Evolutionary conservation across 2,113 vertebrate genomes (phyloP), one percentile per base, ranked within the genome.

Genomic region (Lathamus discolor): DNA sequence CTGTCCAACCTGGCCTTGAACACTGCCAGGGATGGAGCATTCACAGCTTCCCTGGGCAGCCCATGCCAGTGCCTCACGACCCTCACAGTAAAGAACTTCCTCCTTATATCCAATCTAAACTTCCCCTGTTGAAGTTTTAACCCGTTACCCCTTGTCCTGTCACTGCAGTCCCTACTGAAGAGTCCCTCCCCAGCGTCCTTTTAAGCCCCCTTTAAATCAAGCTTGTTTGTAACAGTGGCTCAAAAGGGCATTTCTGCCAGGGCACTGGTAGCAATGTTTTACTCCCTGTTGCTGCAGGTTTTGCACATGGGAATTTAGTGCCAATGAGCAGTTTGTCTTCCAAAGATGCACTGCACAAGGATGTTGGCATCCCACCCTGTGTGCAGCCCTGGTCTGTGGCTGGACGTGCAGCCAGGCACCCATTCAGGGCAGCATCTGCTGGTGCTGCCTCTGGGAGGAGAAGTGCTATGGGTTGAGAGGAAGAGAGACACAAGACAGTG

Each of bases 291-390:
- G 57, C 37, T 59, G 43, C 35, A 39, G 43, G n/a, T 57, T 68
- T 57, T 57, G 43, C 18, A 16, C 48, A 11, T 16, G 49, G 41
- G 43, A 44, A 46, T 54, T 61, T 9, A 57, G 43, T 15, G 48
- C 41, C 4, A 1, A 37, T 31, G 41, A 4, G 17, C 25, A 19
- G 52, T 48, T 64, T n/a, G 7, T 66, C 44, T 64, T 72, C 39
- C 68, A 25, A 73, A 46, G 28, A 72, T 29, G 14, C n/a, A 11
- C 14, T 2, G 41, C 20, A 6, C 29, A 11, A 69, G n/a, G 63
- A 29, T n/a, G 33, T 39, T 1, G 3, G n/a, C 13, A 25, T 31
- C n/a, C 46, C 25, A 11, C 29, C 29, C 29, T 2, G 4, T 7
- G 11, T 31, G 29, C 25, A 46, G 1, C n/a, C 48, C 54, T 54